These are phyloP conservation scores for Trididemnum miniatum DNA, from an alignment of 23 tunicate genomes.

Conservation along the genomic window DNA sequence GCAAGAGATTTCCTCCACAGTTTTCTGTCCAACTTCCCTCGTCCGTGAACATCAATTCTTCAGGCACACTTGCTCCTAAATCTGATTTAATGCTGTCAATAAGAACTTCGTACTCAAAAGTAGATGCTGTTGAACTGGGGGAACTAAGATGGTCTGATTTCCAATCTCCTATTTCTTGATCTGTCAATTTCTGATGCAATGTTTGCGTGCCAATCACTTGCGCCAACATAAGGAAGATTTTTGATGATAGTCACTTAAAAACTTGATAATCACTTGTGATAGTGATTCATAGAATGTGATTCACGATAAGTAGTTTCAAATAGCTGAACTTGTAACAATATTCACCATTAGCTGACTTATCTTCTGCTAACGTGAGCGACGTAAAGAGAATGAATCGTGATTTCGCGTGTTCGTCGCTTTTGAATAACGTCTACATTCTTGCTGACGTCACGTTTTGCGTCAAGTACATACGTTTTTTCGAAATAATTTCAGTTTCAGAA, in stretches of 20 bases:
- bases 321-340: background rate
- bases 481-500: background rate
- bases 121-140: constrained; percentile 23
- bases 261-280: background rate
- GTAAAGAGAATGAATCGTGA: constrained; percentile 45
- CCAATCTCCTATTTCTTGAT: background rate
- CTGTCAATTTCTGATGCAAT: constrained; percentile 16
- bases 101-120: constrained; percentile 5
- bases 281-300: constrained; percentile 3
- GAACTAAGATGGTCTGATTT: background rate
- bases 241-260: background rate
- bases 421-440: constrained; percentile 1
- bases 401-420: constrained; percentile 29
- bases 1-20: too few species aligned
- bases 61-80: background rate
- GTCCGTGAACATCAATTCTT: background rate
- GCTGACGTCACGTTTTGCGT: constrained; percentile 40
- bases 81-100: constrained; percentile 1
- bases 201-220: constrained; percentile 12
- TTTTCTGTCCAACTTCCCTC: background rate
- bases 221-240: constrained; percentile 48
- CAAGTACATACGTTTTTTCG: background rate
- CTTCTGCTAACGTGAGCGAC: background rate
- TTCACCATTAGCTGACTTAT: background rate
- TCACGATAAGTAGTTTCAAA: constrained; percentile 1